These are phyloP conservation scores for Colius striatus DNA, from an alignment of 2,113 vertebrate species.

Conservation along the genomic window DNA sequence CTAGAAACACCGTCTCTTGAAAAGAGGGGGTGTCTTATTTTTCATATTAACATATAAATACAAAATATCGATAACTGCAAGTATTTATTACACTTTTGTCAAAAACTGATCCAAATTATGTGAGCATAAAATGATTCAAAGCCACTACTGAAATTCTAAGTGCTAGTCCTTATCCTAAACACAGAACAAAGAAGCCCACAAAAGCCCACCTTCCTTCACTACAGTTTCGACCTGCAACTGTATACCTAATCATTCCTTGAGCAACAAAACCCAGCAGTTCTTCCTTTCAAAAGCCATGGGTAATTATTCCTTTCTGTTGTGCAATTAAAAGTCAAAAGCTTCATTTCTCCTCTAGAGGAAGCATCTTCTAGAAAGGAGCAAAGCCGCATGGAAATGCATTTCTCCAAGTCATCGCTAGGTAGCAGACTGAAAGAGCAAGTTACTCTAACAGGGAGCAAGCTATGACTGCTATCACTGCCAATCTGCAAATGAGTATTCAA, in stretches of 20 bases:
- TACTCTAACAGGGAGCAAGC: not conserved
- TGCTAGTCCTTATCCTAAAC: not conserved
- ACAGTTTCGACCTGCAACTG: not conserved
- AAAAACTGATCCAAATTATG: not conserved
- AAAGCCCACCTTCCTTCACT: not conserved
- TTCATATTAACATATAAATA: not conserved
- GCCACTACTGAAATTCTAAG: not conserved
- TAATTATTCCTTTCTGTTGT: not conserved
- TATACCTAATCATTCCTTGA: not conserved
- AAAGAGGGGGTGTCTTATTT: not conserved
- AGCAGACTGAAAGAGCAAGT: not conserved
- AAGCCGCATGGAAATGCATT: not conserved
- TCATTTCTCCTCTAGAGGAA: not conserved
- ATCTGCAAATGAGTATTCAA: not conserved
- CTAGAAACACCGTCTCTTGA: not conserved
- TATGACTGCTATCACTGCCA: not conserved
- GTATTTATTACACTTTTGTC: not conserved
- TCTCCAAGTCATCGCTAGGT: not conserved
- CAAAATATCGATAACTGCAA: not conserved
- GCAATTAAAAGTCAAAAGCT: not conserved
- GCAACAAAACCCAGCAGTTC: not conserved
- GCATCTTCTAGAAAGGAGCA: not conserved
- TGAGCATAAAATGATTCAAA: not conserved
- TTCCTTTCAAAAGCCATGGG: not conserved
- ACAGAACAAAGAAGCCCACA: not conserved